Evolutionary conservation across 2,888 invertebrate genomes (phyloP).

Genomic region (Macrosoma leucophasiata): DNA sequence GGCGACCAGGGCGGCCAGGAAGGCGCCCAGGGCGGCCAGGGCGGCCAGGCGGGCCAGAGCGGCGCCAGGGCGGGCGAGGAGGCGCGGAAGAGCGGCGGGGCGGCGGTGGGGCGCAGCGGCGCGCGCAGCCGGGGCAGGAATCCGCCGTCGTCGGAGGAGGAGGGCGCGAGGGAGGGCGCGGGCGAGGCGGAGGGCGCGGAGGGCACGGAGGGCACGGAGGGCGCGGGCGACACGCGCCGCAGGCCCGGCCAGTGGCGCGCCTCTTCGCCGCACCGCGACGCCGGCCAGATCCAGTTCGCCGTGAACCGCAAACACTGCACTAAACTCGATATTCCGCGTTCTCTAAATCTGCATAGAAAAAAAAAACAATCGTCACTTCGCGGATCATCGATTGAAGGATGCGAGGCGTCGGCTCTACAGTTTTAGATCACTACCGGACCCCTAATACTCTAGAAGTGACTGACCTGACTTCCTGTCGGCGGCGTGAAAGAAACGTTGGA

Average conservation of each 20-base stretch:
- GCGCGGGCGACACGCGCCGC: slow-evolving; percentile 36
- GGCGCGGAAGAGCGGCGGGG: slow-evolving; percentile 62
- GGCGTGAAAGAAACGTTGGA: slow-evolving; percentile 30
- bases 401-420: too few species aligned
- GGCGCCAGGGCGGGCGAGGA: slow-evolving; percentile 61
- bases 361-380: too few species aligned
- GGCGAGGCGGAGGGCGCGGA: slow-evolving; percentile 28
- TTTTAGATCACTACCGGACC: too few species aligned
- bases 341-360: slow-evolving; percentile 83
- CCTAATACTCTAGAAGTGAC: slow-evolving; percentile 31
- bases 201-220: slow-evolving; percentile 27
- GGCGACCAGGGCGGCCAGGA: slow-evolving; percentile 82
- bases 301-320: slow-evolving; percentile 77
- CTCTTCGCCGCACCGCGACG: slow-evolving; percentile 77
- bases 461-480: slow-evolving; percentile 65
- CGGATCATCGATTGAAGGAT: too few species aligned
- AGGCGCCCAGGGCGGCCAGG: slow-evolving; percentile 80
- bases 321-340: slow-evolving; percentile 96
- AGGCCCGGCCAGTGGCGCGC: slow-evolving; percentile 41
- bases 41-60: slow-evolving; percentile 73
- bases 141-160: slow-evolving; percentile 89
- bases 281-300: slow-evolving; percentile 85
- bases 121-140: slow-evolving; percentile 79
- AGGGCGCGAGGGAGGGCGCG: slow-evolving; percentile 55
- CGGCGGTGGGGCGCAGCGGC: slow-evolving; percentile 79